These are phyloP conservation scores for Petrocephalus microphthalmus DNA, from an alignment of 2,113 vertebrate genomes.

Conservation along the genomic window DNA sequence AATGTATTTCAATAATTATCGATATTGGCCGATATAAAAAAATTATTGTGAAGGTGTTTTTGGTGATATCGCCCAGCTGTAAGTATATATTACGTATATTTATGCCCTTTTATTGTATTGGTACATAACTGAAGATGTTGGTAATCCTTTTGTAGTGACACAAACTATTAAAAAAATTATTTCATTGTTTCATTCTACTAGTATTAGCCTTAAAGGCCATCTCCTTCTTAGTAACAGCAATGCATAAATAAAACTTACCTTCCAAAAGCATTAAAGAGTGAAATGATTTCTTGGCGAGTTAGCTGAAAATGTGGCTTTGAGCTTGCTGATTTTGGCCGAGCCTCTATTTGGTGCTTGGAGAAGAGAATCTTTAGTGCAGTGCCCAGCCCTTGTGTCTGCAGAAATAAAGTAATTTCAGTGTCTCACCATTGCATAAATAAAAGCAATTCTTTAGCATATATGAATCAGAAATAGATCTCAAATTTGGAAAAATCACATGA, in stretches of 20 bases:
- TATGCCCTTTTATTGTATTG: background rate
- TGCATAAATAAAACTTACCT: conserved; percentile 55
- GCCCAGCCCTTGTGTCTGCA: conserved; percentile 85
- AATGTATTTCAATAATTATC: too few species aligned
- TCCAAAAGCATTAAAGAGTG: conserved; percentile 87
- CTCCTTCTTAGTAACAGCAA: background rate
- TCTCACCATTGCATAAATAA: conserved; percentile 10
- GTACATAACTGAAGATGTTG: background rate
- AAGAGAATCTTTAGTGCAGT: conserved; percentile 87
- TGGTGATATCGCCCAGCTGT: too few species aligned
- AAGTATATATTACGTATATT: background rate
- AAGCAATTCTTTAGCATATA: background rate
- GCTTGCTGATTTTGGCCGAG: conserved; percentile 63
- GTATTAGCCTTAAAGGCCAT: background rate
- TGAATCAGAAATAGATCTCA: background rate
- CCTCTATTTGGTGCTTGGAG: conserved; percentile 78
- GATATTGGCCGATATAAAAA: too few species aligned
- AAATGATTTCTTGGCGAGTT: conserved; percentile 83
- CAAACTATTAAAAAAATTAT: background rate
- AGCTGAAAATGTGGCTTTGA: conserved; percentile 72
- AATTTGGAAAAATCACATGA: background rate
- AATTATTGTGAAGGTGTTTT: too few species aligned
- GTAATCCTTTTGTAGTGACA: background rate
- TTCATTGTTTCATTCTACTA: background rate
- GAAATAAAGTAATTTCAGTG: conserved; percentile 6